Evolutionary conservation across 2,888 invertebrate species (phyloP).

Genomic region (Miltochrista miniata): DNA sequence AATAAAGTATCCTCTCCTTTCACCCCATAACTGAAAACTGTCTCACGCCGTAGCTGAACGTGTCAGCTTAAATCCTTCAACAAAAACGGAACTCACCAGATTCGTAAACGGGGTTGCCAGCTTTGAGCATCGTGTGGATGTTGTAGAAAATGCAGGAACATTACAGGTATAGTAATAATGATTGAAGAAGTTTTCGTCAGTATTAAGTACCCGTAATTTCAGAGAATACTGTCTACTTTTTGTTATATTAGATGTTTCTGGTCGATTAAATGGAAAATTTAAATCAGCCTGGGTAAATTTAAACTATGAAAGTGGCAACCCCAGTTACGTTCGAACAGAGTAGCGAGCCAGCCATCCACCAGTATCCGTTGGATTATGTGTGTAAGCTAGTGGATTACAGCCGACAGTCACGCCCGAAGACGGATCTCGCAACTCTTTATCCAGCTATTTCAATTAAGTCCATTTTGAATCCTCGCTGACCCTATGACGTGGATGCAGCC

Average conservation of each 20-base stretch:
- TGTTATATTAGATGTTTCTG: too few species aligned
- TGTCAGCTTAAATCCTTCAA: slow-evolving; percentile 33
- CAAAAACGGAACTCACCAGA: slow-evolving; percentile 38
- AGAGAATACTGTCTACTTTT: too few species aligned
- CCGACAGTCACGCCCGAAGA: slow-evolving; percentile 39
- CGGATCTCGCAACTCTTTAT: slow-evolving; percentile 35
- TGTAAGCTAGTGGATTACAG: slow-evolving; percentile 39
- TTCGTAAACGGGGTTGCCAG: slow-evolving; percentile 13
- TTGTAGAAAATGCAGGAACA: too few species aligned
- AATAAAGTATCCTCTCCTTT: slow-evolving; percentile 36
- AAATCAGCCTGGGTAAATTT: too few species aligned
- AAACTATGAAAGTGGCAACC: neutral
- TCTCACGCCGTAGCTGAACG: slow-evolving; percentile 28
- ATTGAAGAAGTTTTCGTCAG: too few species aligned
- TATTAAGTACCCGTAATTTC: too few species aligned
- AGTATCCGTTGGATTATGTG: slow-evolving; percentile 36
- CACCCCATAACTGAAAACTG: slow-evolving; percentile 24
- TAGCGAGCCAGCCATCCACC: slow-evolving; percentile 25
- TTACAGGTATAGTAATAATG: too few species aligned
- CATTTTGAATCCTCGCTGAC: slow-evolving; percentile 25
- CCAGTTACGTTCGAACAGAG: slow-evolving; percentile 9
- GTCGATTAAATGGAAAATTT: too few species aligned
- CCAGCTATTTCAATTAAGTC: slow-evolving; percentile 43
- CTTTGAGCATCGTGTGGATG: neutral
- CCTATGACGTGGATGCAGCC: slow-evolving; percentile 21